Evolutionary conservation across 2,888 invertebrate genomes (phyloP).

Genomic region (Chalcosyrphus nemorum): DNA sequence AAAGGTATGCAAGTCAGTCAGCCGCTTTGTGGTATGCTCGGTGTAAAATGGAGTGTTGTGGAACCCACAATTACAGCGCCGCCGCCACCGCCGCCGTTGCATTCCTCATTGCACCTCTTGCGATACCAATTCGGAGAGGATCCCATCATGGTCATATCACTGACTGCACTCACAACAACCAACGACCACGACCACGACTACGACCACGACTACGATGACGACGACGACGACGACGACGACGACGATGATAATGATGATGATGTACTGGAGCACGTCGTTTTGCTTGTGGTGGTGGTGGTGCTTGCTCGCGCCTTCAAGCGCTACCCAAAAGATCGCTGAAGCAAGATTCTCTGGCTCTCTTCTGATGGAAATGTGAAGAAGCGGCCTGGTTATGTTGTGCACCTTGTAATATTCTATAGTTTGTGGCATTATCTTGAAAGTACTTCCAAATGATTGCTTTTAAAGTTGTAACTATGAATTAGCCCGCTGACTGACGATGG

Average conservation of each 20-base stretch:
- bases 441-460: slow-evolving; percentile 73
- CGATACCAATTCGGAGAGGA: slow-evolving; percentile 44
- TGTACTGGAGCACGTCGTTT: slow-evolving; percentile 58
- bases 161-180: neutral
- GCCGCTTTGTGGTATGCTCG: slow-evolving; percentile 38
- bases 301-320: slow-evolving; percentile 66
- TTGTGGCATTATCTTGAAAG: slow-evolving; percentile 72
- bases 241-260: slow-evolving; percentile 48
- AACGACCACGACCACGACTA: neutral
- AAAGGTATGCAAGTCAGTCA: slow-evolving; percentile 27
- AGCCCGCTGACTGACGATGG: slow-evolving; percentile 67
- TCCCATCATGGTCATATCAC: slow-evolving; percentile 35
- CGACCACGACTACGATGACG: neutral
- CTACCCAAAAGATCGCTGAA: slow-evolving; percentile 66
- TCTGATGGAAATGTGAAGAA: slow-evolving; percentile 68
- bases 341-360: slow-evolving; percentile 54
- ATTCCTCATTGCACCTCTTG: slow-evolving; percentile 72
- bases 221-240: slow-evolving; percentile 21
- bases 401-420: slow-evolving; percentile 73
- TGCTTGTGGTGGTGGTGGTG: slow-evolving; percentile 11
- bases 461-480: slow-evolving; percentile 73
- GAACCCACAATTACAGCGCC: slow-evolving; percentile 73
- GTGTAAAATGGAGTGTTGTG: slow-evolving; percentile 73
- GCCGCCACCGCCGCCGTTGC: slow-evolving; percentile 69
- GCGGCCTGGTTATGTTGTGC: slow-evolving; percentile 71